Evolutionary conservation across 2,797 vertebrate species (phyloP).

Genomic region (Enteromius treurensis): DNA sequence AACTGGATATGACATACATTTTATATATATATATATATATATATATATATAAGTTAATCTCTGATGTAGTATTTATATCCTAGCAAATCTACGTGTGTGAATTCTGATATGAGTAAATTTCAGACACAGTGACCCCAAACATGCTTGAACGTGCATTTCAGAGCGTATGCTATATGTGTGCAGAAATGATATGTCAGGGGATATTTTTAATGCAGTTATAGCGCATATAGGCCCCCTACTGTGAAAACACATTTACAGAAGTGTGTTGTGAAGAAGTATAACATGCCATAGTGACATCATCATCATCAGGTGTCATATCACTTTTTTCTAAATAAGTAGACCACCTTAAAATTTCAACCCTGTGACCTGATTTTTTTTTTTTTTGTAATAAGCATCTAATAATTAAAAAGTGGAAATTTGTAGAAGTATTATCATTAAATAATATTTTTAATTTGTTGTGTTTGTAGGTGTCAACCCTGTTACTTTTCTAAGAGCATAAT

Average conservation of each 20-base stretch:
- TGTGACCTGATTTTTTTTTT: background rate
- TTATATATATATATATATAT: background rate
- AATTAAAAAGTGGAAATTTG: background rate
- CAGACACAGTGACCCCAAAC: background rate
- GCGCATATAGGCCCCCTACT: background rate
- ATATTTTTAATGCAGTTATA: background rate
- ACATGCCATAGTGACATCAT: background rate
- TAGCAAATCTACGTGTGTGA: slow-evolving; percentile 4
- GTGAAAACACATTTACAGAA: slow-evolving; percentile 3
- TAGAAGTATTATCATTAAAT: background rate
- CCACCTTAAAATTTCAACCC: background rate
- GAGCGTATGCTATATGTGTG: background rate
- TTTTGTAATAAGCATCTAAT: background rate
- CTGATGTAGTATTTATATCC: background rate
- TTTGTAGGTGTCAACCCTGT: background rate
- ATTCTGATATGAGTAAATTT: background rate
- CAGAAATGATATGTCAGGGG: background rate
- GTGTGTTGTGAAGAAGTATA: background rate
- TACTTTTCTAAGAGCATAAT: background rate
- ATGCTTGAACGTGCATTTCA: background rate
- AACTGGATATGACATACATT: background rate
- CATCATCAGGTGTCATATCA: background rate
- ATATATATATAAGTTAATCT: background rate
- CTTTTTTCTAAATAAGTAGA: background rate
- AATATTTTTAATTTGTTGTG: background rate